Base-by-base conservation (phyloP, 2,797 vertebrate genomes). In the Dendrocincla fuliginosa region DNA sequence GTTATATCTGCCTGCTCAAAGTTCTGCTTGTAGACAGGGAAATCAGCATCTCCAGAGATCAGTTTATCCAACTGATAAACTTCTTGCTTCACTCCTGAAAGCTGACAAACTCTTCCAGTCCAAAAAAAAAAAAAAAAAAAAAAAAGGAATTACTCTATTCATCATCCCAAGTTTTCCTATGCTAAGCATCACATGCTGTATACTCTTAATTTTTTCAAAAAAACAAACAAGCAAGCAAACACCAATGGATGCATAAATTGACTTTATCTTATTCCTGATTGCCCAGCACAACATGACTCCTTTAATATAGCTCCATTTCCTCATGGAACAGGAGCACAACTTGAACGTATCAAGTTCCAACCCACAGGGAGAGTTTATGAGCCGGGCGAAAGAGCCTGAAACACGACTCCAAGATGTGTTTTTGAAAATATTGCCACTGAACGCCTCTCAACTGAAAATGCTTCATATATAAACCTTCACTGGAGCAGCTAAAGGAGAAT, bases 351-450 rank as follows among this genome's bases (percentile, higher is more conserved):
- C 77, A 79, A 79, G 70, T 96, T 95, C 59, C 74, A 94, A 1
- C 41, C 85, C 25, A 0, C 37, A 86, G 70, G 50, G 85, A 93
- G 63, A 63, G 33, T 69, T 96, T 93, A 86, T 64, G 85, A 86
- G 79, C 63, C 8, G 2, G 33, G 56, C 5, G 0, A 49, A 76
- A 93, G 44, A 86, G 65, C 55, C 87, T 94, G 96, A 95, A 96
- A 96, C 12, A 32, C 0, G 2, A 91, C 69, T 78, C 91, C 63
- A 49, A 88, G 82, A 95, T 63, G 28, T 46, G 22, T 69, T 78
- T 95, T 86, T 76, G 56, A 93, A 85, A 94, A 88, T 90, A 95
- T 32, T 88, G 90, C 67, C 93, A 93, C 77, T 89, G 83, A 90
- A 95, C 93, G 70, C 55, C 65, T 75, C 74, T 90, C 71, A 46